Percentiles rank a stretch among this genome's conserved stretches.
These are phyloP conservation scores for Drosophila testacea DNA, from an alignment of 2,888 invertebrate species.

Conservation along the genomic window DNA sequence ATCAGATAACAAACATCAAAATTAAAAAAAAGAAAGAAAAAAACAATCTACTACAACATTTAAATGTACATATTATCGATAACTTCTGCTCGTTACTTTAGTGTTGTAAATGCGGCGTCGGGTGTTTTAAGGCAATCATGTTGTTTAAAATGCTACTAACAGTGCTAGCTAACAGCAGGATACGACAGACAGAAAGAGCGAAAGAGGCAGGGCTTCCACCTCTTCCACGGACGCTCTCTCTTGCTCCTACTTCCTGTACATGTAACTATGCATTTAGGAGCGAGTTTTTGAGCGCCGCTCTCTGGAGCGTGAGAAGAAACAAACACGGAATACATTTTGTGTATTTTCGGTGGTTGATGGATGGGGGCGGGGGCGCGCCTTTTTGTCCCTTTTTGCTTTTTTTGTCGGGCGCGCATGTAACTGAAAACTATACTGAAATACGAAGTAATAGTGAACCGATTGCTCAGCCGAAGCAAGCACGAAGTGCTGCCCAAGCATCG, in stretches of 20 bases:
- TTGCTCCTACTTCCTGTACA: constrained; percentile 9
- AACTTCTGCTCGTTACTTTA: constrained; percentile 14
- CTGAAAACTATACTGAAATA: constrained; percentile 70
- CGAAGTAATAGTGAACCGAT: constrained; percentile 40
- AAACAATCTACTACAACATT: constrained; percentile 36
- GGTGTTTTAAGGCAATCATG: constrained; percentile 11
- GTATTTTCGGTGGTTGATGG: constrained; percentile 62
- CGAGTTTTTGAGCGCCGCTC: constrained; percentile 2
- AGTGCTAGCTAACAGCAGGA: constrained; percentile 1
- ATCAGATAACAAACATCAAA: no score
- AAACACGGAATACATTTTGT: constrained; percentile 67
- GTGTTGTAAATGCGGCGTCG: constrained; percentile 14
- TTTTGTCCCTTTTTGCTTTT: constrained; percentile 55
- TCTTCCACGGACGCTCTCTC: constrained; percentile 9
- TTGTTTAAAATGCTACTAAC: constrained; percentile 1
- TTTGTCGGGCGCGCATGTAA: constrained; percentile 69
- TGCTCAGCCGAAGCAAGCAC: constrained; percentile 49
- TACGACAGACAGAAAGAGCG: neutral
- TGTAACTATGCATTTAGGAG: constrained; percentile 18
- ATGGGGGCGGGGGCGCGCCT: constrained; percentile 67
- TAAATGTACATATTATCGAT: constrained; percentile 23
- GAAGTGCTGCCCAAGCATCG: constrained; percentile 70
- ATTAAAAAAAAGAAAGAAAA: no score
- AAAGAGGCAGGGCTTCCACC: neutral
- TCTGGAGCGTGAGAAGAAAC: constrained; percentile 19